Conservation (phyloP, 2,888 invertebrate species). For the Monochamus alternatus region DNA sequence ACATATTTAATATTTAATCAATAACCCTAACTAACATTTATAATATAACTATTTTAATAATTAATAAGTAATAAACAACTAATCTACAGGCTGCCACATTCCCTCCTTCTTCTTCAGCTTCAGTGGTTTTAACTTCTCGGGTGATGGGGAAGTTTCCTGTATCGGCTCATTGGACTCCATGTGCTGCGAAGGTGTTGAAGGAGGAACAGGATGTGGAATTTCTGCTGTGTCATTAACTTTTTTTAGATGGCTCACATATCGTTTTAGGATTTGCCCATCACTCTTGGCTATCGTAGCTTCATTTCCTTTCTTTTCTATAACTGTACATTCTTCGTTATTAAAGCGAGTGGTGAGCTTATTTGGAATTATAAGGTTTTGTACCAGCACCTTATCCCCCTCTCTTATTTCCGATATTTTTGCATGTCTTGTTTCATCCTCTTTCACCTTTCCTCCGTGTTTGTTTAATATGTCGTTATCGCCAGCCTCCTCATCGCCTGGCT, state of each 20-base stretch:
- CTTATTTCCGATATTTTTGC: slow-evolving; percentile 33
- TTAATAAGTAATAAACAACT: too few relatives aligned
- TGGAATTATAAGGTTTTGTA: slow-evolving; percentile 13
- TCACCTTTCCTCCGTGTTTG: slow-evolving; percentile 45
- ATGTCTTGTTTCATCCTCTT: slow-evolving; percentile 37
- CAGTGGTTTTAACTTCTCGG: neutral
- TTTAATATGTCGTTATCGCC: slow-evolving; percentile 41
- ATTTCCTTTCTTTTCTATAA: neutral
- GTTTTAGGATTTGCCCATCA: neutral
- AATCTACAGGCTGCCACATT: neutral
- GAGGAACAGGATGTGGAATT: neutral
- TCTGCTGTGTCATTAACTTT: neutral
- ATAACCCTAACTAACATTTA: neutral
- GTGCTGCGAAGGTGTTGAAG: neutral
- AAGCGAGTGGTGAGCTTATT: slow-evolving; percentile 2
- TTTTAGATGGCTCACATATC: neutral
- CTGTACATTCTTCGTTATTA: neutral
- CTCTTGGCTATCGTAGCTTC: neutral
- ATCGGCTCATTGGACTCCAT: neutral
- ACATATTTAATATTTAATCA: too few relatives aligned
- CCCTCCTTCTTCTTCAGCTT: slow-evolving; percentile 15
- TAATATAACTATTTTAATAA: too few relatives aligned
- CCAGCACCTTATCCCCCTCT: slow-evolving; percentile 38
- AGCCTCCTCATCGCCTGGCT: slow-evolving; percentile 40
- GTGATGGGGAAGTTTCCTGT: neutral